phyloP scores from a whole-genome alignment of 2,113 vertebrate genomes.

The Callaeas wilsoni region DNA sequence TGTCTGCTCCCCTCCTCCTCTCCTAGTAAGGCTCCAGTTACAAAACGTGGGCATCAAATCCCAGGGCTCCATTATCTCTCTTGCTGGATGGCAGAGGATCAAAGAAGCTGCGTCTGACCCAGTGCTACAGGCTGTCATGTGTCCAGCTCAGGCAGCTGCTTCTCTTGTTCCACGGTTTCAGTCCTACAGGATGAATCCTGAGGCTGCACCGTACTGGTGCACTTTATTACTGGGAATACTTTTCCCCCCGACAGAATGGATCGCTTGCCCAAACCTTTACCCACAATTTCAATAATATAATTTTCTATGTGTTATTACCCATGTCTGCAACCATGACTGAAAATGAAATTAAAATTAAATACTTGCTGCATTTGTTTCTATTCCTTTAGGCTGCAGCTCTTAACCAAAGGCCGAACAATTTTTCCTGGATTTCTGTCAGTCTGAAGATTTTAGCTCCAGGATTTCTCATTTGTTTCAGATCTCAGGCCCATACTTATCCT shows the following conservation, averaged over 20 bases:
- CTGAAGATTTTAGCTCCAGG: neutral
- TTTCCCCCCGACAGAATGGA: fast-evolving
- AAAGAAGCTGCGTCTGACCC: neutral
- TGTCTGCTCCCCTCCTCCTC: neutral
- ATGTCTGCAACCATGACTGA: neutral
- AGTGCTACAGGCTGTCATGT: neutral
- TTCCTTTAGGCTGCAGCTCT: neutral
- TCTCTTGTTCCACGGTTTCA: neutral
- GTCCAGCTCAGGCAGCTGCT: neutral
- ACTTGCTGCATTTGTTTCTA: neutral
- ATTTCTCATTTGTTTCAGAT: neutral
- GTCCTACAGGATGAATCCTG: neutral
- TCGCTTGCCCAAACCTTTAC: neutral
- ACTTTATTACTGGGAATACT: neutral
- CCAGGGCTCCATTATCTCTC: neutral
- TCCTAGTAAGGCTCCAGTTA: neutral
- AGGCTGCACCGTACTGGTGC: neutral
- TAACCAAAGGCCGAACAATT: neutral
- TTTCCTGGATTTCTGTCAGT: neutral
- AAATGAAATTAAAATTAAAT: neutral
- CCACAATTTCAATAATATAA: neutral
- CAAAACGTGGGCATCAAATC: neutral
- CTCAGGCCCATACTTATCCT: neutral
- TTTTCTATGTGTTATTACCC: neutral
- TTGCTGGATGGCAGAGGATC: neutral